These are phyloP conservation scores for Psittacula derbiana DNA, from an alignment of 2,797 vertebrate genomes.

Conservation along the genomic window DNA sequence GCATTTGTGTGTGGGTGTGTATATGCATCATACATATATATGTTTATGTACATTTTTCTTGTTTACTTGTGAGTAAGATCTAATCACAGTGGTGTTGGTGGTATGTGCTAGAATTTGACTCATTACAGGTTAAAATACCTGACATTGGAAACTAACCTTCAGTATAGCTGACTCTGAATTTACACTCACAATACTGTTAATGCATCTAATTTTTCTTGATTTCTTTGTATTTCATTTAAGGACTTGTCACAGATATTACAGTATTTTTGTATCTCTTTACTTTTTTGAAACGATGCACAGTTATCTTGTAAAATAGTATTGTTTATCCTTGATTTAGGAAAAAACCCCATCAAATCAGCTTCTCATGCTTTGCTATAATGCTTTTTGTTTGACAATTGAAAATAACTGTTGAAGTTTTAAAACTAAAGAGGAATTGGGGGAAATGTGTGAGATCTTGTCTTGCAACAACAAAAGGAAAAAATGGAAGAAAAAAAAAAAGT, in stretches of 20 bases:
- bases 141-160: not conserved
- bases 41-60: not conserved
- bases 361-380: not conserved
- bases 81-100: not conserved
- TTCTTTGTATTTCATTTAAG: not conserved
- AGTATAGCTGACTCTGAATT: not conserved
- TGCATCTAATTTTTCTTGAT: not conserved
- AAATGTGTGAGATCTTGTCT: not conserved
- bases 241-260: not conserved
- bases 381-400: not conserved
- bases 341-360: not conserved
- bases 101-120: not conserved
- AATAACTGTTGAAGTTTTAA: not conserved
- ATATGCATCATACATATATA: not conserved
- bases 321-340: not conserved
- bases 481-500: fast-evolving
- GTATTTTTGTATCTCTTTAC: not conserved
- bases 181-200: not conserved
- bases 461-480: not conserved
- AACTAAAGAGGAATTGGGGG: not conserved
- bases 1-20: not conserved
- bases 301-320: not conserved
- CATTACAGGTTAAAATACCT: not conserved
- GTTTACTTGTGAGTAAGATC: not conserved
- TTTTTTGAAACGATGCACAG: not conserved